Evolutionary conservation across 2,888 invertebrate genomes (phyloP).

Genomic region (Eutolmus rufibarbis): DNA sequence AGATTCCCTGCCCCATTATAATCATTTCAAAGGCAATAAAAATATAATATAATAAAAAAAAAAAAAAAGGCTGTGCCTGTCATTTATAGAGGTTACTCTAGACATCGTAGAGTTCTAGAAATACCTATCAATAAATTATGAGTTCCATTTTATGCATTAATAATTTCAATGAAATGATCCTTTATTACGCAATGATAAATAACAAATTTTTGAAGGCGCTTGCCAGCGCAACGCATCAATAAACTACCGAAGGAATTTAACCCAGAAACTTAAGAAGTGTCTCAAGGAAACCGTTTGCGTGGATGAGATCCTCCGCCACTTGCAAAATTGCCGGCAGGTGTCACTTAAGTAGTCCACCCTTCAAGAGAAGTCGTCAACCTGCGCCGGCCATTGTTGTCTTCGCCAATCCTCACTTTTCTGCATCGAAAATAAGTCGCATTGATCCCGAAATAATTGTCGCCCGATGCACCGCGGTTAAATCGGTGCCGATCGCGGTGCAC

Average conservation of each 20-base stretch:
- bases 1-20: no score
- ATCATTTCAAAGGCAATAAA: no score
- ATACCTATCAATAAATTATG: neutral
- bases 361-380: slow-evolving; percentile 23
- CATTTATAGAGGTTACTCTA: no score
- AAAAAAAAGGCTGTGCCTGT: no score
- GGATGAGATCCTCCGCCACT: neutral
- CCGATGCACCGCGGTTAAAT: neutral
- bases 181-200: neutral
- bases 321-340: slow-evolving; percentile 37
- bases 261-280: slow-evolving; percentile 26
- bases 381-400: neutral
- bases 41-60: no score
- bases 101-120: neutral
- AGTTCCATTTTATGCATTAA: neutral
- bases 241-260: neutral
- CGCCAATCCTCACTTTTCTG: neutral
- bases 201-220: neutral
- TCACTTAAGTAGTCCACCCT: slow-evolving; percentile 37
- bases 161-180: neutral
- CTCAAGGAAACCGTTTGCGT: slow-evolving; percentile 29
- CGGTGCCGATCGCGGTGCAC: neutral
- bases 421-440: slow-evolving; percentile 14
- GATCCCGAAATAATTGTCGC: neutral
- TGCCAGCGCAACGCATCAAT: neutral